These are phyloP conservation scores for Mustelus asterias DNA, from an alignment of 2,113 vertebrate species.

Conservation along the genomic window DNA sequence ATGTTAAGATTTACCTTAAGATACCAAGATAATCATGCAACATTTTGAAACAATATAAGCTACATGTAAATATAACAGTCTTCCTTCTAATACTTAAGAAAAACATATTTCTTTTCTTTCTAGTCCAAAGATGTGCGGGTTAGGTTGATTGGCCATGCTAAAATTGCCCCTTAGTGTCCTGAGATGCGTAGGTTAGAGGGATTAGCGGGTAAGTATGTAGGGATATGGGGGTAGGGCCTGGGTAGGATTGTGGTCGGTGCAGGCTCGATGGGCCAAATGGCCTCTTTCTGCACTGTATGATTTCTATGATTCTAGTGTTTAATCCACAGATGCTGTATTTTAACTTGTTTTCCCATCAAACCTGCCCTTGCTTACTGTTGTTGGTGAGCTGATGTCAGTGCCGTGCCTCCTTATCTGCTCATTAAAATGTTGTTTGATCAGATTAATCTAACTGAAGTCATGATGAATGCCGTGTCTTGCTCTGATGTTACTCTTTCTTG, in stretches of 20 bases:
- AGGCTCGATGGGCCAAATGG: no score
- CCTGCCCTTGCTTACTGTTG: neutral
- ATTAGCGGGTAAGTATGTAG: no score
- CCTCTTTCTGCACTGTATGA: no score
- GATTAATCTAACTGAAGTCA: neutral
- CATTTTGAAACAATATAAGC: neutral
- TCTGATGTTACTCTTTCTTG: neutral
- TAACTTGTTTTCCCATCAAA: neutral
- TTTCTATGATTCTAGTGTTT: no score
- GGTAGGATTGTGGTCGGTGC: no score
- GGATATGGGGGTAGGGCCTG: no score
- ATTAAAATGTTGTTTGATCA: neutral
- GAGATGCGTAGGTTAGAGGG: no score
- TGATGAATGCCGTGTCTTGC: neutral
- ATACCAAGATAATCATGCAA: neutral
- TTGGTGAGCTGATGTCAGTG: neutral
- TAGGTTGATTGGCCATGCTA: no score
- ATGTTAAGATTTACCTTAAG: neutral
- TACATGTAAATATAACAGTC: neutral
- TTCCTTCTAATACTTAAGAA: no score
- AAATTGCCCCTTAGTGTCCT: no score
- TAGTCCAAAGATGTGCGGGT: no score
- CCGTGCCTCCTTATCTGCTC: neutral
- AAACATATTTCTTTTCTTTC: neutral
- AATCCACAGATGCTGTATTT: neutral